A percentile compares a stretch with the other conserved stretches of the same genome.
Evolutionary conservation across 1,140 invertebrate species (phyloP).

Genomic region (Globodera ellingtonae): DNA sequence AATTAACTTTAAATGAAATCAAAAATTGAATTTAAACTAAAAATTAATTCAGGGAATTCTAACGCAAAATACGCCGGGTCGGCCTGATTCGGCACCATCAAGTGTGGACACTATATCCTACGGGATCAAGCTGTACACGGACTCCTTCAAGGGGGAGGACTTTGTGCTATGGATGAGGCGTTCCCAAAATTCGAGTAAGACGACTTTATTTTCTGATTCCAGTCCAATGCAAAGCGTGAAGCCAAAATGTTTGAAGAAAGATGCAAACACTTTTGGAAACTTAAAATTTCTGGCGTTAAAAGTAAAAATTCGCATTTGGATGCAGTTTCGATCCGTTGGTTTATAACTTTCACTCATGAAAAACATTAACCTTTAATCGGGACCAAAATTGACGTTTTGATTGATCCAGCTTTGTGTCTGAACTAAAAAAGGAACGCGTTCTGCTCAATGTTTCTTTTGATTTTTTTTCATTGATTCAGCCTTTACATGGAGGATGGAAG

Average conservation of each 20-base stretch:
- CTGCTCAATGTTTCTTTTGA: no score
- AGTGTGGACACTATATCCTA: slow-evolving; percentile 33
- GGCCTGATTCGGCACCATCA: slow-evolving; percentile 64
- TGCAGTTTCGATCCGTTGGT: no score
- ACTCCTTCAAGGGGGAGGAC: slow-evolving; percentile 66
- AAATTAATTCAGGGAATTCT: slow-evolving; percentile 23
- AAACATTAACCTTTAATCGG: no score
- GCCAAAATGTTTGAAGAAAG: neutral
- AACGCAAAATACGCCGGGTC: slow-evolving; percentile 58
- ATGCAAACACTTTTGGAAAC: neutral
- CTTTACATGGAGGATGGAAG: no score
- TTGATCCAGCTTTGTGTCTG: no score
- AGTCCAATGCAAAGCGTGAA: neutral
- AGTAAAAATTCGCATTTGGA: no score
- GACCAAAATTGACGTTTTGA: no score
- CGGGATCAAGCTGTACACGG: slow-evolving; percentile 60
- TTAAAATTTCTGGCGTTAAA: no score
- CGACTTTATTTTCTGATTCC: neutral
- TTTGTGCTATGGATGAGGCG: slow-evolving; percentile 67
- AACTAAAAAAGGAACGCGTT: no score
- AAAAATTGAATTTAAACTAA: no score
- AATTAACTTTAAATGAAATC: neutral
- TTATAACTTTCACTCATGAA: no score
- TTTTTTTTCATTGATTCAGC: no score
- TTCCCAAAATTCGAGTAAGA: slow-evolving; percentile 65